These are phyloP conservation scores for Calliphora vomitoria DNA, from an alignment of 2,888 invertebrate species.

Conservation along the genomic window DNA sequence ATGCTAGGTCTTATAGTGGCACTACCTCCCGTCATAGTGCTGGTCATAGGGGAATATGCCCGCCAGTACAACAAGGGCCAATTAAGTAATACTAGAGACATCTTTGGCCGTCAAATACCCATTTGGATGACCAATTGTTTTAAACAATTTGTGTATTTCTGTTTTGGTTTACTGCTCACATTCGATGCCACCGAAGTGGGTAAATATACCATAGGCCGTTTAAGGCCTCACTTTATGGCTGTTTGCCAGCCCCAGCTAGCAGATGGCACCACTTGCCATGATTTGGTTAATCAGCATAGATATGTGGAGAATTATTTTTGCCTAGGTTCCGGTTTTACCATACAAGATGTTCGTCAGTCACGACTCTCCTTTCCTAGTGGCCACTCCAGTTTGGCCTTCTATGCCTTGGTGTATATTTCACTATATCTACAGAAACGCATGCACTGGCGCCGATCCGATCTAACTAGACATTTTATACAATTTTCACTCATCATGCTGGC, in stretches of 20 bases:
- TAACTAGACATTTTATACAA: conserved; percentile 93
- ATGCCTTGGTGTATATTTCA: conserved; percentile 92
- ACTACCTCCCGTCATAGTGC: conserved; percentile 73
- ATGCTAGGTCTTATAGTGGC: conserved; percentile 77
- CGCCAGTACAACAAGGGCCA: conserved; percentile 73
- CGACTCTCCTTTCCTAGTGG: conserved; percentile 96
- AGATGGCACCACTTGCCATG: conserved; percentile 86
- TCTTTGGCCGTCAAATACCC: conserved; percentile 75
- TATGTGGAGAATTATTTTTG: conserved; percentile 92
- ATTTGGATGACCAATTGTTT: conserved; percentile 76
- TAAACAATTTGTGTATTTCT: conserved; percentile 76
- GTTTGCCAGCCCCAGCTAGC: conserved; percentile 92
- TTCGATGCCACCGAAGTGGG: conserved; percentile 81
- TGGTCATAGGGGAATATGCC: conserved; percentile 78
- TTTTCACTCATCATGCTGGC: conserved; percentile 80
- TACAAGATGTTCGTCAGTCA: conserved; percentile 88
- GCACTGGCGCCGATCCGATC: conserved; percentile 91
- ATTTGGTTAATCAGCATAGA: conserved; percentile 86
- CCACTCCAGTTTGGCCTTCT: conserved; percentile 94
- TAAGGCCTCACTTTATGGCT: conserved; percentile 80
- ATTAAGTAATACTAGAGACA: conserved; percentile 66
- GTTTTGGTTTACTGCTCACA: conserved; percentile 78
- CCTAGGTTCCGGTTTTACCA: conserved; percentile 84
- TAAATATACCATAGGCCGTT: conserved; percentile 80
- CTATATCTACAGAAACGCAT: conserved; percentile 94